phyloP scores from a whole-genome alignment of 2,113 vertebrate species.

The Nycticorax nycticorax region DNA sequence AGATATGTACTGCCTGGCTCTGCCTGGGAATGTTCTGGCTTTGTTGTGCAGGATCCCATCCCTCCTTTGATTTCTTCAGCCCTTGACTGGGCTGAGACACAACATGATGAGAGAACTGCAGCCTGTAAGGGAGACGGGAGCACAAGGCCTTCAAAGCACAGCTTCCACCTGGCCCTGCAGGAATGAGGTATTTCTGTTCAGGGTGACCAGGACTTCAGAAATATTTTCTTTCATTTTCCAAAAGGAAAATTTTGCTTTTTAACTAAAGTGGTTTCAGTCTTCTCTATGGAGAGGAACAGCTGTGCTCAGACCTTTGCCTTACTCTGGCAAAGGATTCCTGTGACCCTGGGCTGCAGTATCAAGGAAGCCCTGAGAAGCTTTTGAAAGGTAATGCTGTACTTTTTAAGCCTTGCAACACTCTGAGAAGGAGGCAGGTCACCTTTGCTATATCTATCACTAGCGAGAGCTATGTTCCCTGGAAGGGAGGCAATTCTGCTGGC shows the following conservation, averaged over 20 bases:
- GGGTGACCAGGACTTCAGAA: neutral
- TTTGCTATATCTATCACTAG: neutral
- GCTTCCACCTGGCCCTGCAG: neutral
- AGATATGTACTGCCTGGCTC: neutral
- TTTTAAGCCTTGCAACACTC: neutral
- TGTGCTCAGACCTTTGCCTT: neutral
- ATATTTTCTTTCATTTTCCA: neutral
- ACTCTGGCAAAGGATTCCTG: neutral
- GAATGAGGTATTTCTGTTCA: neutral
- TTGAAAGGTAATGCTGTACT: neutral
- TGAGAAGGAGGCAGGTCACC: neutral
- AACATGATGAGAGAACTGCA: neutral
- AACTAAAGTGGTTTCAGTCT: neutral
- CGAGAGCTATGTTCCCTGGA: neutral
- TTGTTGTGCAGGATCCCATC: neutral
- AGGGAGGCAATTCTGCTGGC: neutral
- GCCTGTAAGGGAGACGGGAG: neutral
- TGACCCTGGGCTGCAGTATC: neutral
- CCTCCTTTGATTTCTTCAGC: neutral
- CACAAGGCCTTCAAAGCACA: neutral
- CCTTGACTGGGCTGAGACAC: neutral
- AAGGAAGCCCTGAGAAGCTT: neutral
- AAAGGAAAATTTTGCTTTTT: neutral
- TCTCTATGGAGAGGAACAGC: neutral
- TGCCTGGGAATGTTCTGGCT: neutral